Conservation (phyloP, 2,113 vertebrate genomes). For the Phalacrocorax aristotelis region DNA sequence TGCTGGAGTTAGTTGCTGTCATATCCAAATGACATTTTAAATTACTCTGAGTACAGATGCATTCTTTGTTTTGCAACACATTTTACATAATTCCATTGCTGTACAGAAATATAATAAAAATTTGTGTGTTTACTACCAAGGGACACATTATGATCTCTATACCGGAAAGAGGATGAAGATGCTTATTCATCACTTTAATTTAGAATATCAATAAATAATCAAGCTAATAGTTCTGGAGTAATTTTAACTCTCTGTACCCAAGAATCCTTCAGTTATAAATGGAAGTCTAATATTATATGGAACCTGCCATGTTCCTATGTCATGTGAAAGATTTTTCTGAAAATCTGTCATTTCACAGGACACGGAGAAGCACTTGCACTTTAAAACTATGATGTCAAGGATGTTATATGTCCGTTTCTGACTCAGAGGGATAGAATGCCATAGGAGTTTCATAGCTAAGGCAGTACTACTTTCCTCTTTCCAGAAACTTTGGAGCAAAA, state of each 20-base stretch:
- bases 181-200: background rate
- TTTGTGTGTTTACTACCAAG: background rate
- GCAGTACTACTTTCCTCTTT: background rate
- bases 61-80: background rate
- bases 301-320: background rate
- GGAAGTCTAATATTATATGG: background rate
- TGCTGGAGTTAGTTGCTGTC: background rate
- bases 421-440: background rate
- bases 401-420: background rate
- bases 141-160: background rate
- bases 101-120: background rate
- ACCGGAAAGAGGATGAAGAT: background rate
- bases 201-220: background rate
- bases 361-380: background rate
- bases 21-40: background rate
- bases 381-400: background rate
- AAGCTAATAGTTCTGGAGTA: background rate
- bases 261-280: background rate
- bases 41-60: background rate
- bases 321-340: background rate
- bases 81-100: background rate
- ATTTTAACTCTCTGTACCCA: background rate
- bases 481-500: background rate
- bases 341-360: background rate
- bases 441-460: background rate